phyloP scores from a whole-genome alignment of 2,797 vertebrate species.

The Heteromormyrus szaboi region DNA sequence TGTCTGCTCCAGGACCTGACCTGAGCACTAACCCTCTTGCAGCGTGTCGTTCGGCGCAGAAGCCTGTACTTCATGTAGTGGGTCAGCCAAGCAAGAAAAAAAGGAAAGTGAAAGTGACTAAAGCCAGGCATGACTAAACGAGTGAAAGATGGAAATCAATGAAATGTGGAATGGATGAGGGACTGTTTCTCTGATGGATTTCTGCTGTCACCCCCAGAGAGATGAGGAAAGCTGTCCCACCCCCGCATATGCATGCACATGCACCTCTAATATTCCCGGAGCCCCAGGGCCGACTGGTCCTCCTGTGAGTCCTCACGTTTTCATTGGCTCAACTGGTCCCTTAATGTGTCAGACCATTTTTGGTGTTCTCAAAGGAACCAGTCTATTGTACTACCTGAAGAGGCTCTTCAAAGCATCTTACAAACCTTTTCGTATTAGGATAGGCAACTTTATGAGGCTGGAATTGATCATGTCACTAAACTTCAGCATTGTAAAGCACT shows the following conservation, averaged over 20 bases:
- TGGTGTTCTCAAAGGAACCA: background rate
- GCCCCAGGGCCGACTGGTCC: constrained; percentile 72
- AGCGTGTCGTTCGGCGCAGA: background rate
- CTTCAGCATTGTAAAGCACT: background rate
- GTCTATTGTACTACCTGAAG: background rate
- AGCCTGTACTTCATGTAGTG: background rate
- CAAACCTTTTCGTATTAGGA: background rate
- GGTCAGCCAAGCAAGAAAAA: background rate
- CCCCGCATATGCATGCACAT: constrained; percentile 65
- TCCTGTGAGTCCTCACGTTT: constrained; percentile 58
- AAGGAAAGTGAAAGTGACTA: background rate
- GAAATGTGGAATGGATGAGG: background rate
- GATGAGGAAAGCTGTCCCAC: constrained; percentile 77
- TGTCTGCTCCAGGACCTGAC: background rate
- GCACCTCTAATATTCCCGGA: constrained; percentile 66
- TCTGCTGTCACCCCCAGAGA: constrained; percentile 58
- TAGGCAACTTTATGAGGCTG: background rate
- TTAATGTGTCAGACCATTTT: background rate
- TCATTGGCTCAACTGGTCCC: background rate
- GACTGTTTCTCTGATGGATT: background rate
- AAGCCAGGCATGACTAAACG: background rate
- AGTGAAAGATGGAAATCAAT: background rate
- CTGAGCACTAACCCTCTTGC: background rate
- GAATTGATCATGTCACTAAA: background rate
- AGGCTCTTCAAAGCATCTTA: background rate